Evolutionary conservation across 53 echinoderm and acorn worm genomes (phyloP), one percentile per base, ranked within the genome.

Genomic region (Mesocentrotus franciscanus): DNA sequence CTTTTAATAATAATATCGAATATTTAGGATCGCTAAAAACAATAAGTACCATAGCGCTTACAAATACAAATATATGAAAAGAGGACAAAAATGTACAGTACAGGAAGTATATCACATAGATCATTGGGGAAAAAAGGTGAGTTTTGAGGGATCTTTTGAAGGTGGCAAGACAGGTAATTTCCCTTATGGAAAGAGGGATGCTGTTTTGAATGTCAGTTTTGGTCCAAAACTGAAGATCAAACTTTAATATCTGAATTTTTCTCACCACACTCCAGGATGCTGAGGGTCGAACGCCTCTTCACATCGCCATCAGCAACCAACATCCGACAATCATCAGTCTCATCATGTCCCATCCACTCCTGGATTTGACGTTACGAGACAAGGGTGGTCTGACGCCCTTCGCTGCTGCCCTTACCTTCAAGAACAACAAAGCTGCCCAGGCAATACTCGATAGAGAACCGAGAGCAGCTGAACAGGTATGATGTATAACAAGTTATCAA

Each of bases 371-470:
- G 14, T 90, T 99, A 56, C 78, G 99, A 93, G 99, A 99, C 95
- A 97, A 97, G 62, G 90, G 96, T 20, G 98, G 98, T 15, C 96
- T 98, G 64, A 99, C 99, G 9, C 99, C 99, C 7, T 99, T 99
- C 84, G 99, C 99, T 59, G 99, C 98, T 8, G 99, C 99, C 22
- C 98, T 99, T 96, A 99, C 97, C 22, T 96, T 64, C 95, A 99
- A 99, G 95, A 99, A 99, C 90, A 99, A 99, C 97, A 99, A 99
- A 68, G 99, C 99, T 39, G 99, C 99, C 15, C 99, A 99, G 93
- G 95, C 97, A 24, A 99, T 99, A 70, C 89, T 99, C 60, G 97
- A 99, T 87, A 95, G 99, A 92, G 99, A 99, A 89, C 97, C 99
- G 0, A 95, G 99, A 64, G 99, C 99, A 72, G 99, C 99, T 11